These are phyloP conservation scores for Butorides virescens DNA, from an alignment of 2,113 vertebrate species.

Conservation along the genomic window DNA sequence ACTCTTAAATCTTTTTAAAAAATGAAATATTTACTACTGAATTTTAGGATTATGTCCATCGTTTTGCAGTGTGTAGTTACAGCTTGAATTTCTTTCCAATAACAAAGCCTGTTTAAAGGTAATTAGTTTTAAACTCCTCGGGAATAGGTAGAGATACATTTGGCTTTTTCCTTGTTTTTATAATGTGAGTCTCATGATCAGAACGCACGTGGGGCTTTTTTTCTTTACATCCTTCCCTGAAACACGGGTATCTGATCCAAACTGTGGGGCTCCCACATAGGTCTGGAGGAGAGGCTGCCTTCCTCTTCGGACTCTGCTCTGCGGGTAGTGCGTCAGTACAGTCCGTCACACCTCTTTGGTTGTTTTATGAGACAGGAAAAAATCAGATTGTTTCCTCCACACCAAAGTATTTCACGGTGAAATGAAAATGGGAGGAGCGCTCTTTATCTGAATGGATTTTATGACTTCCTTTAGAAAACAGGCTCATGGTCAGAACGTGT, in stretches of 20 bases:
- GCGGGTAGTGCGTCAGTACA: slow-evolving; percentile 35
- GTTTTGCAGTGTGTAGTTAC: background rate
- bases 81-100: background rate
- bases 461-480: slow-evolving; percentile 72
- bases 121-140: background rate
- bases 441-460: slow-evolving; percentile 57
- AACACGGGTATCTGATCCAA: background rate
- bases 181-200: background rate
- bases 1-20: background rate
- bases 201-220: background rate
- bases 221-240: background rate
- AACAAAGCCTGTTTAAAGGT: background rate
- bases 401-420: slow-evolving; percentile 38
- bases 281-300: slow-evolving; percentile 10
- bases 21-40: background rate
- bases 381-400: slow-evolving; percentile 71
- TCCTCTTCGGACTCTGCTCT: slow-evolving; percentile 46
- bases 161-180: background rate
- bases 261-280: background rate
- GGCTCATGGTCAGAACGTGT: background rate
- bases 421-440: slow-evolving; percentile 47
- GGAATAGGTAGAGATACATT: background rate
- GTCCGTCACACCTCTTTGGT: slow-evolving; percentile 29
- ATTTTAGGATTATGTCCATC: background rate
- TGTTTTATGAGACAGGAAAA: slow-evolving; percentile 65